These are phyloP conservation scores for Parauchenoglanis ngamensis DNA, from an alignment of 2,797 vertebrate genomes.

Conservation along the genomic window DNA sequence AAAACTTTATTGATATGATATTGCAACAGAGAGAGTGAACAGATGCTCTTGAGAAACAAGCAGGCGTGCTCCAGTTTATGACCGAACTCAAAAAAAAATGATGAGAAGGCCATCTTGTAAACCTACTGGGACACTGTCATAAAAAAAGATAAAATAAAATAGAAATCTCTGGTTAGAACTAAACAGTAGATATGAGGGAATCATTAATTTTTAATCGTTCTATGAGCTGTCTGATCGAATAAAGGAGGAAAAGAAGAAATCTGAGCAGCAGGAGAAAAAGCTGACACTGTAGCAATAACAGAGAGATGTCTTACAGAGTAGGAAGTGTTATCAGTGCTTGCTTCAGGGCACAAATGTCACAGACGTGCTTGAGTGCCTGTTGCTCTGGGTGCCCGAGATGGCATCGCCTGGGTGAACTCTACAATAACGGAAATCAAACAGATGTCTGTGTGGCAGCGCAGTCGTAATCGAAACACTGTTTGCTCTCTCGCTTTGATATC, in stretches of 20 bases:
- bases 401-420: conserved; percentile 28
- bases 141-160: not conserved
- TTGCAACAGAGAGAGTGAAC: conserved; percentile 33
- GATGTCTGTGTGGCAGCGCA: conserved; percentile 14
- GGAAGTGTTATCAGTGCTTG: conserved; percentile 28
- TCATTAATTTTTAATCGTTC: conserved; percentile 2
- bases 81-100: not conserved
- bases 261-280: not conserved
- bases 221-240: conserved; percentile 16
- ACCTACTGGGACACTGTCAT: conserved; percentile 21
- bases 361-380: conserved; percentile 20
- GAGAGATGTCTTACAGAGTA: conserved; percentile 14
- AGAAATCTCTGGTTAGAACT: conserved; percentile 19
- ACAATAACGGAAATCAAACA: conserved; percentile 29
- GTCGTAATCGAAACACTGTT: conserved; percentile 16
- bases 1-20: conserved; percentile 42
- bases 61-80: conserved; percentile 31
- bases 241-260: conserved; percentile 3
- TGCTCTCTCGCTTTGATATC: conserved; percentile 56
- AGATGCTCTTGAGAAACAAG: conserved; percentile 29
- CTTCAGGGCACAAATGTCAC: conserved; percentile 26
- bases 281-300: not conserved
- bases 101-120: conserved; percentile 42
- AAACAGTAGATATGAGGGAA: not conserved
- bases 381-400: conserved; percentile 25